Evolutionary conservation across 92 coral and sea anemone genomes (phyloP), one percentile per base, ranked within the genome.

Genomic region (Porites cylindrica): DNA sequence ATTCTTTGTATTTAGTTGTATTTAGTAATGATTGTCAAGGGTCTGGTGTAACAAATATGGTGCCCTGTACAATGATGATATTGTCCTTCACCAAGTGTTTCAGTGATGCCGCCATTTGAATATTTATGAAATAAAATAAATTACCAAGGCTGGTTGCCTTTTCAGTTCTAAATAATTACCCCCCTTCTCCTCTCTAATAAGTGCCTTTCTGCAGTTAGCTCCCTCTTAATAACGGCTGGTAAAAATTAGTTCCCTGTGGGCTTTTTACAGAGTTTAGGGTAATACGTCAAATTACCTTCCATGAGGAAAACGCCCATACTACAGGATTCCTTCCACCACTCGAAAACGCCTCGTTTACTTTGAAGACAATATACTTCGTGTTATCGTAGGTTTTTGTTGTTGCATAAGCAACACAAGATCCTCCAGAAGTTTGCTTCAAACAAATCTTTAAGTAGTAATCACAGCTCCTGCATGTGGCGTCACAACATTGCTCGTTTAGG

Each of bases 401-500:
- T 7, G 75, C 83, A 14, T 92, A 75, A 4, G 82, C 73, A 11
- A 86, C 85, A 52, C 98, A 95, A 12, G 51, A 26, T 18, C 83
- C 93, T 2, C 51, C 53, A 21, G 77, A 10, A 6, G 96, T 76
- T 26, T 93, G 88, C 29, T 71, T 84, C 59, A 95, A 20, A 77
- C 98, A 95, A 13, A 95, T 53, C 50, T 72, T 16, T 61, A 95
- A 86, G 69, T 68, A 95, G 51, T 95, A 95, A 54, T 93, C 90
- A 79, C 98, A 95, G 7, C 78, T 52, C 14, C 78, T 43, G 73
- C 98, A 95, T 1, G 87, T 26, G 26, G 81, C 70, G 6, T 95
- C 98, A 79, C 98, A 95, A 82, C 98, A 95, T 20, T 76, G 14
- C 19, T 93, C 96, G 12, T 89, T 82, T 4, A 94, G 17, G 66